Evolutionary conservation across 2,888 invertebrate genomes (phyloP).

Genomic region (Drosophila atripex): DNA sequence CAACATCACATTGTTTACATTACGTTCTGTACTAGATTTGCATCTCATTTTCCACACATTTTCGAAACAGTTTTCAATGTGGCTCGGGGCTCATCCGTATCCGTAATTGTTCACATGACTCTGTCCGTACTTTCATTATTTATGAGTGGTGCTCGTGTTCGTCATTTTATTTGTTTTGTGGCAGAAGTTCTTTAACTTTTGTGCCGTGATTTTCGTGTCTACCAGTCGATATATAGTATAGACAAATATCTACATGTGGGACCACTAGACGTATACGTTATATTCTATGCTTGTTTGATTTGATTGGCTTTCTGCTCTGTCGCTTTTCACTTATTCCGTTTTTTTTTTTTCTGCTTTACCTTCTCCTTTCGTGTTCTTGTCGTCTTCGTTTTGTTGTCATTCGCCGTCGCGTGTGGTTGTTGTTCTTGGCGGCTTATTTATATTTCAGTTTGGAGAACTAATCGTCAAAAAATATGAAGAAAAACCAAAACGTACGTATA

Average conservation of each 20-base stretch:
- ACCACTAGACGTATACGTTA: slow-evolving; percentile 58
- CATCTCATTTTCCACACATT: slow-evolving; percentile 17
- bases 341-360: too few relatives aligned
- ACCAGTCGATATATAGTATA: slow-evolving; percentile 26
- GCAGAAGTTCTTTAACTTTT: slow-evolving; percentile 29
- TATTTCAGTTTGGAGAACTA: slow-evolving; percentile 55
- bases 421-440: slow-evolving; percentile 39
- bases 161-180: slow-evolving; percentile 29
- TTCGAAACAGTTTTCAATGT: slow-evolving; percentile 22
- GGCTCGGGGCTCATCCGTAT: slow-evolving; percentile 18
- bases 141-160: slow-evolving; percentile 34
- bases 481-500: slow-evolving; percentile 46
- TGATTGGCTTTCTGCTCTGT: slow-evolving; percentile 37
- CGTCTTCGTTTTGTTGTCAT: slow-evolving; percentile 42
- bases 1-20: slow-evolving; percentile 37
- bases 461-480: slow-evolving; percentile 62
- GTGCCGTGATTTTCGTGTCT: slow-evolving; percentile 38
- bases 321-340: slow-evolving; percentile 32
- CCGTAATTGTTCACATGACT: slow-evolving; percentile 9
- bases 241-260: slow-evolving; percentile 28
- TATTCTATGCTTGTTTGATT: slow-evolving; percentile 45
- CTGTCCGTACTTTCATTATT: slow-evolving; percentile 28
- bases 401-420: slow-evolving; percentile 52
- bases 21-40: slow-evolving; percentile 8
- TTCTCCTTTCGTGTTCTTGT: slow-evolving; percentile 11